Base-by-base conservation (phyloP, 2,113 vertebrate species). In the Hypanus sabinus region DNA sequence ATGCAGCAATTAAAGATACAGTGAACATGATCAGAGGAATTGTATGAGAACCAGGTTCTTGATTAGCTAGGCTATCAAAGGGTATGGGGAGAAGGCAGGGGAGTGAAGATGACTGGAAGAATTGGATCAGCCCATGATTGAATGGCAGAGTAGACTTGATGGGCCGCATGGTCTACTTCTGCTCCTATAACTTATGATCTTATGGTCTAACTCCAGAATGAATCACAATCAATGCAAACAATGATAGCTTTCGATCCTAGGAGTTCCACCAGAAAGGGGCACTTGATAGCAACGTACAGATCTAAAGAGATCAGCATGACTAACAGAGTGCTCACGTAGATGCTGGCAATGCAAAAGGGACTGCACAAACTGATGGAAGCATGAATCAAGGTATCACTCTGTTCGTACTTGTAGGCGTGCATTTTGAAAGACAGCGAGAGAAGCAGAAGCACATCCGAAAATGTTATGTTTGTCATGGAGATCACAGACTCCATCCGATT, bases 341-440 rank as follows among this genome's bases (percentile, higher is more conserved):
- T 46, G 46, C 4, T 46, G 46, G 4, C 46, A 46, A 3, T 46
- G 46, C 46, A 46, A 46, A 46, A 46, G 46, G 46, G 46, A 46
- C 46, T 46, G 46, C 46, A 46, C 46, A 46, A 46, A 46, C 2
- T 95, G 96, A 92, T 97, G 97, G 95, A 97, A 96, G 12, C 24
- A 30, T 3, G 70, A 27, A 0, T 96, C 96, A 8, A 96, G 93
- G 0, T 33, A 88, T 97, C 97, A 97, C 0, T 30, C 2, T 1
- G 71, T 14, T 57, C 33, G 11, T 5, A 11, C 96, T 96, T 93
- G 65, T 96, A 97, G 93, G 97, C 97, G 80, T 96, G 76, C 0
- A 97, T 97, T 95, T 97, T 97, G 55, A 97, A 97, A 70, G 97
- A 97, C 73, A 97, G 96, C 6, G 96, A 96, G 81, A 97, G 95